These are phyloP conservation scores for Mesoclemmys tuberculata DNA, from an alignment of 2,113 vertebrate genomes.

Conservation along the genomic window DNA sequence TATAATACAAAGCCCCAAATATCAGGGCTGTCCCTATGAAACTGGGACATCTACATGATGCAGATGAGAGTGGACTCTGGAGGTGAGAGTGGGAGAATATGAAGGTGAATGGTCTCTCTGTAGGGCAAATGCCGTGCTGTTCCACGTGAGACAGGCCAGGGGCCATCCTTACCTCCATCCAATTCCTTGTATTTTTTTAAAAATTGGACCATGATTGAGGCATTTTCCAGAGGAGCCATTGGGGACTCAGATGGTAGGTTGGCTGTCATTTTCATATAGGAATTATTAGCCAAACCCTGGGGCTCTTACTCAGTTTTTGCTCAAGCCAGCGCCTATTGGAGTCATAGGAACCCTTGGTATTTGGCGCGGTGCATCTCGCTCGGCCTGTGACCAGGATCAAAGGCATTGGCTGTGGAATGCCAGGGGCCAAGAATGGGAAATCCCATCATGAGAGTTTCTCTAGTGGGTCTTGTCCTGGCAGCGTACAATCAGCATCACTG, in stretches of 20 bases:
- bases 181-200: not conserved
- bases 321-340: not conserved
- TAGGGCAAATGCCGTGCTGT: not conserved
- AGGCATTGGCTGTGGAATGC: not conserved
- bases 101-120: not conserved
- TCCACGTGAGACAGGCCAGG: not conserved
- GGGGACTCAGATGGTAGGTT: not conserved
- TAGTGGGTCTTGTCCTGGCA: not conserved
- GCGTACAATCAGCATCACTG: accelerated
- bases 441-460: not conserved
- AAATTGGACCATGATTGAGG: not conserved
- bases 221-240: not conserved
- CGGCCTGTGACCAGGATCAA: not conserved
- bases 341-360: not conserved
- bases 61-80: not conserved
- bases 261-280: not conserved
- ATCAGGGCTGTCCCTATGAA: too few species aligned
- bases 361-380: accelerated
- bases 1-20: too few species aligned
- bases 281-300: not conserved
- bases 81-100: not conserved
- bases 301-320: not conserved
- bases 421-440: not conserved
- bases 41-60: too few species aligned
- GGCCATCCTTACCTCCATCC: not conserved